A percentile compares a stretch with the other conserved stretches of the same genome.
phyloP scores from a whole-genome alignment of 2,113 vertebrate species.

The Paralichthys olivaceus region DNA sequence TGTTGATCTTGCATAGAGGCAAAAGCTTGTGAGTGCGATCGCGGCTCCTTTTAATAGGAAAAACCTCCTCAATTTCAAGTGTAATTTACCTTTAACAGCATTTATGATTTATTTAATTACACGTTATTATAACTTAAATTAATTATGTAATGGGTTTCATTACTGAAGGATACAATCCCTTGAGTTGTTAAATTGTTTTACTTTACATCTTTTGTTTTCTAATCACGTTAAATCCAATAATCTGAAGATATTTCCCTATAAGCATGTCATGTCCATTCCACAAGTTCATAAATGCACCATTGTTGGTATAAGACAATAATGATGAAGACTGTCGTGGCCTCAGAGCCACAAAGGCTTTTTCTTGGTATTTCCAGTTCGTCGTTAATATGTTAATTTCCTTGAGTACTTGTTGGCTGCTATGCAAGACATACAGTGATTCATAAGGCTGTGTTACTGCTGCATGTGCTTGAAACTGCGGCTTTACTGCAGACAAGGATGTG shows the following conservation, averaged over 20 bases:
- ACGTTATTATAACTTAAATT: too few relatives aligned
- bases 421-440: slow-evolving; percentile 13
- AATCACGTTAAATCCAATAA: too few relatives aligned
- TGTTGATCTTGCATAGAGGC: too few relatives aligned
- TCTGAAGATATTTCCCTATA: not conserved
- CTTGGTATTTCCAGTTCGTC: slow-evolving; percentile 47
- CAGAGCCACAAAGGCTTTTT: slow-evolving; percentile 29
- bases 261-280: slow-evolving; percentile 1
- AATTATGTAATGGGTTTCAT: too few relatives aligned
- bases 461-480: slow-evolving; percentile 14
- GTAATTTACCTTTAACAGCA: too few relatives aligned
- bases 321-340: slow-evolving; percentile 19
- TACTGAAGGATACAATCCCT: too few relatives aligned
- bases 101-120: too few relatives aligned
- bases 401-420: slow-evolving; percentile 13
- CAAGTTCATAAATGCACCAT: slow-evolving; percentile 4
- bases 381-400: slow-evolving; percentile 48
- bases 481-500: slow-evolving; percentile 4
- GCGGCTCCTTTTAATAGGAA: too few relatives aligned
- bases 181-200: too few relatives aligned
- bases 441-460: not conserved
- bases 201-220: too few relatives aligned
- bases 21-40: too few relatives aligned
- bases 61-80: too few relatives aligned
- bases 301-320: slow-evolving; percentile 1